A percentile compares a stretch with the other conserved stretches of the same genome.
Evolutionary conservation across 2,888 invertebrate species (phyloP).

Genomic region (Atrina japonica): DNA sequence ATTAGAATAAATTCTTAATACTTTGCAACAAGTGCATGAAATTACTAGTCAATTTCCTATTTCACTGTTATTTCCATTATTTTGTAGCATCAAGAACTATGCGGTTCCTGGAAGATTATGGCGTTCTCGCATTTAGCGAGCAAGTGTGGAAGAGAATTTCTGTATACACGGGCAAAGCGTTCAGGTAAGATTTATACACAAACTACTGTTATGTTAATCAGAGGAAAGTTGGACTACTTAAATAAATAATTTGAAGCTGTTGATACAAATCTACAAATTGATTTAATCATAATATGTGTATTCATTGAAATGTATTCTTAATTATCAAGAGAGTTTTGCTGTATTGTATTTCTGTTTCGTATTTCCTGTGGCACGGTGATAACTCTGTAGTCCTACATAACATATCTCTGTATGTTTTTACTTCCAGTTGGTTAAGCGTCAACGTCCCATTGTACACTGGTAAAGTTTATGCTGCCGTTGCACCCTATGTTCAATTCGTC

Average conservation of each 20-base stretch:
- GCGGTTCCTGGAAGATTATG: constrained; percentile 74
- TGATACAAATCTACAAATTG: too few species aligned
- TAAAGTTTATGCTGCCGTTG: constrained; percentile 62
- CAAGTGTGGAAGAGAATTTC: constrained; percentile 58
- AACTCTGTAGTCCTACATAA: too few species aligned
- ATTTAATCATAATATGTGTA: constrained; percentile 8
- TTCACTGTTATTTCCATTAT: too few species aligned
- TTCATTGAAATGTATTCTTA: too few species aligned
- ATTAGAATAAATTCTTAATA: neutral
- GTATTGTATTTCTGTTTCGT: too few species aligned
- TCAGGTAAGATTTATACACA: too few species aligned
- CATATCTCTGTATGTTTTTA: neutral
- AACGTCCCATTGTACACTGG: constrained; percentile 75
- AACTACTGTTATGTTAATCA: constrained; percentile 33
- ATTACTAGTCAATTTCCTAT: too few species aligned
- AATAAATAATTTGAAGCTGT: too few species aligned
- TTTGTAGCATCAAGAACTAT: constrained; percentile 70
- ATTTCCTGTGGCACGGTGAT: too few species aligned
- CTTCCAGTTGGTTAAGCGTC: constrained; percentile 74
- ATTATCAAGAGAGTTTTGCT: too few species aligned
- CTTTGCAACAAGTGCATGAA: neutral
- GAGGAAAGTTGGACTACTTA: too few species aligned
- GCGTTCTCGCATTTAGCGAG: constrained; percentile 65
- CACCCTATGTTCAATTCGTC: constrained; percentile 70
- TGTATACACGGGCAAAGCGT: constrained; percentile 47